Conservation (phyloP, 2,797 vertebrate species). For the Malacoctenus gilli region DNA sequence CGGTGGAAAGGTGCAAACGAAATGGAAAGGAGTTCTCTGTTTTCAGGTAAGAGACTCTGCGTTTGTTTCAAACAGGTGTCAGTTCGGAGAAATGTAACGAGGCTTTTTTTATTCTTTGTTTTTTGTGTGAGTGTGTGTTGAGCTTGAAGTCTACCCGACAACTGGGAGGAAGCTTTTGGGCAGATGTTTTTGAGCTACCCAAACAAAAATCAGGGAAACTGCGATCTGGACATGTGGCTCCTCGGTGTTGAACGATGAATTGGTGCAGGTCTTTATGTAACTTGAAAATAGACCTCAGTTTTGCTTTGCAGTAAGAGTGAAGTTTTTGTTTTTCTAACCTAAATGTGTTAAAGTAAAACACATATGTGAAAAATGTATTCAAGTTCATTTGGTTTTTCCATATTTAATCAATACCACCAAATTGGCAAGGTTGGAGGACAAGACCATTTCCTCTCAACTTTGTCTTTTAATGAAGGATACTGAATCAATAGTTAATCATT, state of each 20-base stretch:
- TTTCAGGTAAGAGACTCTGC: conserved; percentile 64
- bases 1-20: conserved; percentile 49
- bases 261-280: not conserved
- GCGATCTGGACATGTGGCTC: conserved; percentile 1
- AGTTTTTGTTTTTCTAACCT: no score
- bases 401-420: no score
- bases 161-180: conserved; percentile 8
- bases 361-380: no score
- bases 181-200: conserved; percentile 13
- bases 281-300: conserved; percentile 7
- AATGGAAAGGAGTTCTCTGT: conserved; percentile 64
- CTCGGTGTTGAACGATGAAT: not conserved
- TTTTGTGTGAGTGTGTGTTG: not conserved
- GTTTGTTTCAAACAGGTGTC: conserved; percentile 13
- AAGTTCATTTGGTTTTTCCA: no score
- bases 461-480: no score
- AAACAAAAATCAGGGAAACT: conserved; percentile 16
- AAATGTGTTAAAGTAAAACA: no score
- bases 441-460: no score
- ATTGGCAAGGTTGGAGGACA: no score
- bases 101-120: not conserved
- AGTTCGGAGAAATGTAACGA: not conserved
- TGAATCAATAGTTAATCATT: no score
- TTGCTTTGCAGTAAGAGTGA: no score
- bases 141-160: not conserved